Evolutionary conservation across 2,797 vertebrate species (phyloP).

Genomic region (Oceanodroma leucorhoa): DNA sequence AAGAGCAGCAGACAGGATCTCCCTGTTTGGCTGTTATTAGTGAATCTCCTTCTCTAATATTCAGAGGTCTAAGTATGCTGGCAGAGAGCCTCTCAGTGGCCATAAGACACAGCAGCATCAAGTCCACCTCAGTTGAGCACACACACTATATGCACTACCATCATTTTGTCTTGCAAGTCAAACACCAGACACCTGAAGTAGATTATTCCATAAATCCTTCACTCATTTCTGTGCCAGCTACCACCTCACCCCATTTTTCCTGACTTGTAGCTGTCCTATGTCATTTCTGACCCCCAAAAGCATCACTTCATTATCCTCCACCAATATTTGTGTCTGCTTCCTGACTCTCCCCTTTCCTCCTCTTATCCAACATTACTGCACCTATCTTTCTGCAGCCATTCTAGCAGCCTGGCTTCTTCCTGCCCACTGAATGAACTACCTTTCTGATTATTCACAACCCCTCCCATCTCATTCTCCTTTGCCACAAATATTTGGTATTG

Average conservation of each 20-base stretch:
- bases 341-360: neutral
- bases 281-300: neutral
- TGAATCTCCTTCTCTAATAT: neutral
- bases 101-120: neutral
- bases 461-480: neutral
- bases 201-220: neutral
- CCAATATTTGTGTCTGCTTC: neutral
- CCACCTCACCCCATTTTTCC: neutral
- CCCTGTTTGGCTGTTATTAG: neutral
- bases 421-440: neutral
- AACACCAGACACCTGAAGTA: neutral
- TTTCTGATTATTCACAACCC: neutral
- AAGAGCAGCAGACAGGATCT: neutral
- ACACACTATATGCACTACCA: neutral
- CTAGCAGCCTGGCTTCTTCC: neutral
- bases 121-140: neutral
- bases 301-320: neutral
- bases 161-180: neutral
- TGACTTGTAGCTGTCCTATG: neutral
- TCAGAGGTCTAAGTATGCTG: neutral
- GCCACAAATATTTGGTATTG: neutral
- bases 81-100: accelerated
- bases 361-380: neutral
- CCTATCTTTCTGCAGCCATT: neutral
- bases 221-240: neutral